Percentiles rank a stretch among this genome's conserved stretches.
Conservation (phyloP, 2,888 invertebrate species). For the Dryadula phaetusa region DNA sequence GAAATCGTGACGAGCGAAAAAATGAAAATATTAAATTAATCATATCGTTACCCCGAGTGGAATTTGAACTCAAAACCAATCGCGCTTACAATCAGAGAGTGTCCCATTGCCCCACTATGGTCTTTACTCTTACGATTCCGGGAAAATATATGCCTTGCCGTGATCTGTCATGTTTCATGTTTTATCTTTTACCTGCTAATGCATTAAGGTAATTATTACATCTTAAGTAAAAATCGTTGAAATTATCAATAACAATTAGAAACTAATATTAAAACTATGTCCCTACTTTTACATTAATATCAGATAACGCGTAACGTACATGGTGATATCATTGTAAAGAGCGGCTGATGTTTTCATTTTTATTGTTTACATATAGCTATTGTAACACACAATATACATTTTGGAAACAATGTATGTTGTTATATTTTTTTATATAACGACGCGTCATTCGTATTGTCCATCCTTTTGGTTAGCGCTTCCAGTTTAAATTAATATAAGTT, state of each 20-base stretch:
- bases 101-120: no score
- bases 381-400: conserved; percentile 49
- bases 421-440: conserved; percentile 27
- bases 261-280: neutral
- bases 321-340: conserved; percentile 8
- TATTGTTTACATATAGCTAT: conserved; percentile 47
- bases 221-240: neutral
- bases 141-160: no score
- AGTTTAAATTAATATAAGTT: neutral
- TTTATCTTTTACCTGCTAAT: neutral
- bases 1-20: no score
- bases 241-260: neutral
- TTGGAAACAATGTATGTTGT: conserved; percentile 50
- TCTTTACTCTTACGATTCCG: no score
- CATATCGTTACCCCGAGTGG: no score
- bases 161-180: no score
- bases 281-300: neutral
- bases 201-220: neutral
- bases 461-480: neutral
- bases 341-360: conserved; percentile 21
- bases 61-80: no score
- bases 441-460: neutral
- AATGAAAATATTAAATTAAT: no score
- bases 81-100: no score
- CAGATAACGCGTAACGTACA: conserved; percentile 8